Conservation (phyloP, 2,888 invertebrate genomes). For the Spilarctia lutea region DNA sequence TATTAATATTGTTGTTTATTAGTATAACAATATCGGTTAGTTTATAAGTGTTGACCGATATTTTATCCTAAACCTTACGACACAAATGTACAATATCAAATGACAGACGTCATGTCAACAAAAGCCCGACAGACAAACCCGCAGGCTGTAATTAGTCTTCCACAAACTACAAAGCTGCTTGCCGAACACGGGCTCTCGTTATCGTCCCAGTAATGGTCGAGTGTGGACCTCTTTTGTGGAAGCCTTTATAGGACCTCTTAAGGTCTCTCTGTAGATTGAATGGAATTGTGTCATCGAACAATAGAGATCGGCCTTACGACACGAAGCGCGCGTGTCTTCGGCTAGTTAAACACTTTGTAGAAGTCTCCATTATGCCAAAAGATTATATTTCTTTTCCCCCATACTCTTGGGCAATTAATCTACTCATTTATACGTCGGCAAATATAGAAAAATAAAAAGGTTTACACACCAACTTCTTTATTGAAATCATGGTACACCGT, state of each 20-base stretch:
- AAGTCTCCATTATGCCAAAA: neutral
- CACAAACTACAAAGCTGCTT: conserved; percentile 51
- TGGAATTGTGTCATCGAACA: conserved; percentile 44
- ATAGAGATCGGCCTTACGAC: conserved; percentile 38
- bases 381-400: neutral
- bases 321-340: conserved; percentile 25
- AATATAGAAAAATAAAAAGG: neutral
- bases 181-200: conserved; percentile 59
- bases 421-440: neutral
- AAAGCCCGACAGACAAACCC: conserved; percentile 16
- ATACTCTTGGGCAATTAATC: neutral
- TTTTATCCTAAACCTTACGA: neutral
- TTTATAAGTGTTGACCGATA: neutral
- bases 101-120: conserved; percentile 3
- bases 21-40: too few relatives aligned
- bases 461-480: neutral
- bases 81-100: conserved; percentile 9
- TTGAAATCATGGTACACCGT: neutral
- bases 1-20: too few relatives aligned
- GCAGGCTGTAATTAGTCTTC: conserved; percentile 29
- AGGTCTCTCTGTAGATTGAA: conserved; percentile 44
- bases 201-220: conserved; percentile 51
- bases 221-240: conserved; percentile 54
- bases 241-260: conserved; percentile 49
- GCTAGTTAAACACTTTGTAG: conserved; percentile 18